Evolutionary conservation across 2,888 invertebrate species (phyloP), one percentile per base, ranked within the genome.

Genomic region (Eupithecia subfuscata): DNA sequence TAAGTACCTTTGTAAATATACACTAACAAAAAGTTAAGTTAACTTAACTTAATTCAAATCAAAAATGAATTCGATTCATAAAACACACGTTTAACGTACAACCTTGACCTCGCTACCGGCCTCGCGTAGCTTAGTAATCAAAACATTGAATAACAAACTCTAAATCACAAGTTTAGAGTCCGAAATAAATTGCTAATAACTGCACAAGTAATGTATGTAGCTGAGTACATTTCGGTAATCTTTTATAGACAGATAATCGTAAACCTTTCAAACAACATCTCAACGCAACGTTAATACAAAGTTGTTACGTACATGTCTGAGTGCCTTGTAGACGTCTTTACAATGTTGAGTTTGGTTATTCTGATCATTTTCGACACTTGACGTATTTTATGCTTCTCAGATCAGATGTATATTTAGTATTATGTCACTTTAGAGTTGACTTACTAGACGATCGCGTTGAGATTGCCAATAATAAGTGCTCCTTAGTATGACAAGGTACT

Each of bases 181-280:
- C 18, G 0, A 25, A 65, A 40, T 64, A 43, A 22, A 68, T 22
- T 43, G n/a, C 40, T 40, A 71, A 48, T 71, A 14, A 40, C 56
- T 48, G 18, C 34, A 37, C n/a, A 40, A 67, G 65, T 67, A 48
- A 64, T 65, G 45, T 30, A 48, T 43, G 30, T n/a, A 70, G 25
- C 43, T 30, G 25, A 70, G 40, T 43, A 25, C n/a, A 40, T 63
- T 56, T 63, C n/a, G 48, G 30, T 25, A 48, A 64, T 63, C 14
- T 25, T 34, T 37, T 30, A 22, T 22, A 63, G 43, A 71, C 64
- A 60, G 34, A n/a, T 60, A 18, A 60, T 43, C 45, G 30, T 71
- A 64, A 71, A 71, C 64, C 63, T 48, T n/a, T 71, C 71, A 34
- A 60, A 60, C 43, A 45, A 30, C 64, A 64, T 71, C 34, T 64